Base-by-base conservation (phyloP, 2,797 vertebrate genomes). In the Podarcis lilfordi region DNA sequence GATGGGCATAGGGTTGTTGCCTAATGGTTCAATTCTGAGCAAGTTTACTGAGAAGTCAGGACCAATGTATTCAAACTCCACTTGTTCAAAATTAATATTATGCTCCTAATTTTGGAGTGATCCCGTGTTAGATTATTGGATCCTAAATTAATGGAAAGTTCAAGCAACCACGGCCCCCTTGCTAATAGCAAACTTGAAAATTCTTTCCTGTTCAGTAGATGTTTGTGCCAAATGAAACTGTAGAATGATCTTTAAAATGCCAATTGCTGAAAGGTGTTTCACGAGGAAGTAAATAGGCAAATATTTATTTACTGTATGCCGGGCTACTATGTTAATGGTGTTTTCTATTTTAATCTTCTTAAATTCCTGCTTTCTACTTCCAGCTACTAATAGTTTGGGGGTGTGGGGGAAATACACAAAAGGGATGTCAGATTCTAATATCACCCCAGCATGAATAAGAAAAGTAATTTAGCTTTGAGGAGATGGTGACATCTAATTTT, bases 391-490 rank as follows among this genome's bases (percentile, higher is more conserved):
- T 4, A 0, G 64, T 77, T 50, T 89, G 61, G 82, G 75, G 59
- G 32, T 37, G 85, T 45, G 91, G 92, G 87, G 84, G 84, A 87
- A 5, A 1, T 95, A 91, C 68, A 77, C 78, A 82, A 81, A 91
- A 94, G 87, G 85, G 80, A 89, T 86, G 89, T 79, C 80, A 94
- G 89, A 59, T 66, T 82, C 91, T 94, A 94, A 94, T 93, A 89
- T 93, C 92, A 90, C 90, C 92, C 91, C 93, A 91, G 86, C 89
- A 91, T 79, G 91, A 93, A 90, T 87, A 90, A 90, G 87, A 91
- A 93, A 94, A 91, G 86, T 88, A 90, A 92, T 90, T 92, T 94
- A 93, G 50, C 90, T 94, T 93, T 94, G 89, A 92, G 92, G 92
- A 92, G 92, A 92, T 95, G 92, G 90, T 92, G 92, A 0, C 0